These are phyloP conservation scores for Sebastes cheni DNA, from an alignment of 2,797 vertebrate species.

Conservation along the genomic window DNA sequence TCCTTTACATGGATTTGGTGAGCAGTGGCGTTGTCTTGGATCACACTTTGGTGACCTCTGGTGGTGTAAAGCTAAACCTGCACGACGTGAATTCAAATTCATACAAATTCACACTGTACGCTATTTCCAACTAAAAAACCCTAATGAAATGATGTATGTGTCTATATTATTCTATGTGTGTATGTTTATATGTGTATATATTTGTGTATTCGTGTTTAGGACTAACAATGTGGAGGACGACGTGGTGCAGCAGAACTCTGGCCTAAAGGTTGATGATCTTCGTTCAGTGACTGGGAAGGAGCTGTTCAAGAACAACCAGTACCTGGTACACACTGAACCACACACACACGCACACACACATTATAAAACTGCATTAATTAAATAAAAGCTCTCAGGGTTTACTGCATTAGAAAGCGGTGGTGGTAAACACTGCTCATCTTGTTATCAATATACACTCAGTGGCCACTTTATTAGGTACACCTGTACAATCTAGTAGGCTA, in stretches of 20 bases:
- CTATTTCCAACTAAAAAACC: not conserved
- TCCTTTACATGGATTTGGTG: not conserved
- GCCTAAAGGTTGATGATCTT: constrained; percentile 58
- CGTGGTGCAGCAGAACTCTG: constrained; percentile 68
- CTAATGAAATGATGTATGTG: not conserved
- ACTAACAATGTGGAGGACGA: constrained; percentile 69
- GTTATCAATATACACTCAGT: not conserved
- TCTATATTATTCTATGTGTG: not conserved
- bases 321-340: constrained; percentile 65
- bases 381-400: not conserved
- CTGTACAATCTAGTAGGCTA: no score
- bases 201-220: constrained; percentile 59
- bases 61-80: not conserved
- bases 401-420: not conserved
- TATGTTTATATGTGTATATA: not conserved
- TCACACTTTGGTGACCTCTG: not conserved
- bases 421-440: not conserved
- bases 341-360: not conserved
- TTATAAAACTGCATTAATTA: not conserved
- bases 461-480: no score
- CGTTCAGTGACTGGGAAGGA: constrained; percentile 74
- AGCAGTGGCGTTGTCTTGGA: not conserved
- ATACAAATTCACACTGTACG: not conserved
- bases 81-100: not conserved
- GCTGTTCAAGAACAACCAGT: constrained; percentile 74